Conservation (phyloP, 2,113 vertebrate species). For the Brevimyrus niger region DNA sequence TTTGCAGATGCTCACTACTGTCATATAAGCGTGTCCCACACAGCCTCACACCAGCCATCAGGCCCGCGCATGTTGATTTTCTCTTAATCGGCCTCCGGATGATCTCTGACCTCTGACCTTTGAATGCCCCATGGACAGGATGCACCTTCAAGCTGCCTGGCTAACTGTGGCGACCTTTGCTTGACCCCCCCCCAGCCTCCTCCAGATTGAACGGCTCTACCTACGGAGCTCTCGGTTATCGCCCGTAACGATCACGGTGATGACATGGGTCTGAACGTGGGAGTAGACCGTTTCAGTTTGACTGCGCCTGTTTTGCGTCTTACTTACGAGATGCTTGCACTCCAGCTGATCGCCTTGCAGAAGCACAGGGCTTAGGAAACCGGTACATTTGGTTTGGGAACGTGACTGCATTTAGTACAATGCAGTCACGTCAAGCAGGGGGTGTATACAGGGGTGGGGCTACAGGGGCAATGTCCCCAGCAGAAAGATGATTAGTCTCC, state of each 20-base stretch:
- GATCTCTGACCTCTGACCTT: constrained; percentile 44
- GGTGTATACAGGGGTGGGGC: neutral
- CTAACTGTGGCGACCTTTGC: neutral
- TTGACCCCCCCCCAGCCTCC: neutral
- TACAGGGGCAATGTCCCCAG: neutral
- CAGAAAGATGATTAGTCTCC: neutral
- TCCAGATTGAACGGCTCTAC: neutral
- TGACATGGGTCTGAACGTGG: neutral
- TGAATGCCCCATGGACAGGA: constrained; percentile 40
- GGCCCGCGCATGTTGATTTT: constrained; percentile 23
- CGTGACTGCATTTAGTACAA: neutral
- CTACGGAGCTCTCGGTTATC: neutral
- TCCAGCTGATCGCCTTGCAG: neutral
- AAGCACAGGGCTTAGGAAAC: neutral
- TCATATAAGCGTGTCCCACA: neutral
- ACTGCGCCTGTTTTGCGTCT: neutral
- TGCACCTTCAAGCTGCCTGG: constrained; percentile 32
- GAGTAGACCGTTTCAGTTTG: neutral
- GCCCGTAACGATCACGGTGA: neutral
- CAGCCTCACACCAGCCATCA: neutral
- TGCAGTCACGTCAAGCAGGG: neutral
- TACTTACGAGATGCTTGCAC: neutral
- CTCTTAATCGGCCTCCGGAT: constrained; percentile 28
- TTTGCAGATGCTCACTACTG: neutral
- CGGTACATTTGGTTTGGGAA: neutral